Evolutionary conservation across 1,140 invertebrate species (phyloP).

Genomic region (Fopius arisanus): DNA sequence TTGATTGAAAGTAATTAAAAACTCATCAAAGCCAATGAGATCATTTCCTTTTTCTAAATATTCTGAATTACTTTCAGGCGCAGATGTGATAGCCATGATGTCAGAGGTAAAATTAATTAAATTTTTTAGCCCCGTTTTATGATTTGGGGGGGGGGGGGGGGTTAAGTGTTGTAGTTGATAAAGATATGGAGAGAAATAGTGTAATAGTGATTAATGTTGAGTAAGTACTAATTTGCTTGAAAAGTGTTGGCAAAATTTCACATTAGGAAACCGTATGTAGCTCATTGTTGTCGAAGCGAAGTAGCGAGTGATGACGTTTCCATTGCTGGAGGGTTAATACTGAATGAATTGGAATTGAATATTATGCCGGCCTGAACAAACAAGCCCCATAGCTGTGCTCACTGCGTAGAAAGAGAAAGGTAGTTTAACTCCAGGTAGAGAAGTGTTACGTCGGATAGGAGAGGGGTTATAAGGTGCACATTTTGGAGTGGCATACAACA

Average conservation of each 20-base stretch:
- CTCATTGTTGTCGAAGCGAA: neutral
- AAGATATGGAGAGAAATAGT: too few relatives aligned
- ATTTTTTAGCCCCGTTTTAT: too few relatives aligned
- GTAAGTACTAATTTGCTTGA: too few relatives aligned
- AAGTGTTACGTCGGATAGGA: neutral
- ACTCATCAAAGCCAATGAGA: neutral
- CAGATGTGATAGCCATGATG: too few relatives aligned
- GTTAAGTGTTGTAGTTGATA: too few relatives aligned
- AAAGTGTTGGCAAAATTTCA: neutral
- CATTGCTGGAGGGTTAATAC: conserved; percentile 13
- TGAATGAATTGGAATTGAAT: conserved; percentile 63
- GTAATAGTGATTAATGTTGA: too few relatives aligned
- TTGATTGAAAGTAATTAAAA: neutral
- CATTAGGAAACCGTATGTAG: neutral
- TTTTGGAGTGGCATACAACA: neutral
- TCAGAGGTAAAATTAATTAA: too few relatives aligned
- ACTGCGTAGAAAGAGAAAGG: conserved; percentile 21
- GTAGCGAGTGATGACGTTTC: neutral
- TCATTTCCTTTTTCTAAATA: neutral
- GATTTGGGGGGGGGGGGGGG: too few relatives aligned
- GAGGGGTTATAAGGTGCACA: neutral
- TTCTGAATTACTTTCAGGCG: too few relatives aligned
- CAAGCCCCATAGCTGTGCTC: conserved; percentile 32
- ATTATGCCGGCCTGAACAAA: conserved; percentile 62
- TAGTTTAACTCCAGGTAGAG: neutral